Evolutionary conservation across 2,113 vertebrate genomes (phyloP), one percentile per base, ranked within the genome.

Genomic region (Nothobranchius furzeri): DNA sequence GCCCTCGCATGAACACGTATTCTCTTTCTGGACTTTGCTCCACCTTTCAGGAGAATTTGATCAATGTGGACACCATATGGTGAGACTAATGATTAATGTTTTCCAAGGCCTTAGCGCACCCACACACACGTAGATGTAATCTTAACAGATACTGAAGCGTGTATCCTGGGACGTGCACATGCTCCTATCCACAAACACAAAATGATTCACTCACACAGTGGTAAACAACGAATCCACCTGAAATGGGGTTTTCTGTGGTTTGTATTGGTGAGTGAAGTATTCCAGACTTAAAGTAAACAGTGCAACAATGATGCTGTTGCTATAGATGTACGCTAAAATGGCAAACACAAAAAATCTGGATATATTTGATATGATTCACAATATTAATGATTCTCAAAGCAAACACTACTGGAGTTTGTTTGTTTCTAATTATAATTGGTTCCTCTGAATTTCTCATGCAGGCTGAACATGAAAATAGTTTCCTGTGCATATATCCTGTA

Each of bases 41-140:
- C 45, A 14, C 40, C 56, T 70, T 60, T 76, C 65, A 10, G 70
- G 74, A 65, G 56, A 65, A 64, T 85, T 73, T 66, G 58, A 87
- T 82, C 78, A 87, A 62, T 11, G 20, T 75, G 60, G 80, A 78
- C 79, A 75, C 84, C 84, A 87, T 86, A 88, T 87, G 75, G 81
- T 54, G 17, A 59, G 57, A 54, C 72, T 80, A 77, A 83, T 82
- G 79, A 90, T 89, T 76, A 81, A 88, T 85, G 75, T 79, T 87
- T 64, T 75, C 68, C 46, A 58, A 48, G 60, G 70, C 72, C 57
- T 47, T 53, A 73, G 73, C 36, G 15, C 57, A 62, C 35, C 52
- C 45, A 59, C 55, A 49, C 56, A 66, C 66, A 59, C 42, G 54
- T 20, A 63, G 35, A 59, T 50, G 52, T 58, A 69, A 78, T 42